phyloP scores from a whole-genome alignment of 2,113 vertebrate genomes.

The Ictidomys tridecemlineatus region DNA sequence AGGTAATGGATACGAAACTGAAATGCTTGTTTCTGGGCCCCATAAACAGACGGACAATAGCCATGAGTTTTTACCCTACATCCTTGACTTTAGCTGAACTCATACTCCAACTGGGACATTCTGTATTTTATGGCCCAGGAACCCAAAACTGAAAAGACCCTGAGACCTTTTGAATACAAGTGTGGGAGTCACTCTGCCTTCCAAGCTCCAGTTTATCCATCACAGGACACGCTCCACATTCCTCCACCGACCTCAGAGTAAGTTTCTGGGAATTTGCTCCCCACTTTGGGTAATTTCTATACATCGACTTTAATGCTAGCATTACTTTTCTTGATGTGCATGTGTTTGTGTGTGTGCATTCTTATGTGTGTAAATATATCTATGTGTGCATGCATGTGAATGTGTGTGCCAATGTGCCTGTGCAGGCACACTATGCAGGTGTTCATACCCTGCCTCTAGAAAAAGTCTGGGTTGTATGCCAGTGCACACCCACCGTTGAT shows the following conservation, averaged over 20 bases:
- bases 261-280: background rate
- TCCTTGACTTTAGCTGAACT: background rate
- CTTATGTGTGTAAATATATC: too few relatives aligned
- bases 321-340: background rate
- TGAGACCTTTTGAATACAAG: too few relatives aligned
- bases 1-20: background rate
- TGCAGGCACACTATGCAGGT: background rate
- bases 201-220: background rate
- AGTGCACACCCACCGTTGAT: background rate
- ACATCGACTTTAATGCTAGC: background rate
- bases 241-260: background rate
- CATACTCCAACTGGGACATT: background rate
- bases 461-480: too few relatives aligned
- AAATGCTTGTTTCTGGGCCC: background rate
- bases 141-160: background rate
- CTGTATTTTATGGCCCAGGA: background rate
- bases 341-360: background rate
- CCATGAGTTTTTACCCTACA: background rate
- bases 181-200: background rate
- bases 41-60: background rate
- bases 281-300: background rate
- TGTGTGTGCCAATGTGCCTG: background rate
- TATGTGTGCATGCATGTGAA: background rate
- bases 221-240: background rate
- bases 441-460: background rate